Conservation (phyloP, 2,888 invertebrate species). For the Leptothorax acervorum region DNA sequence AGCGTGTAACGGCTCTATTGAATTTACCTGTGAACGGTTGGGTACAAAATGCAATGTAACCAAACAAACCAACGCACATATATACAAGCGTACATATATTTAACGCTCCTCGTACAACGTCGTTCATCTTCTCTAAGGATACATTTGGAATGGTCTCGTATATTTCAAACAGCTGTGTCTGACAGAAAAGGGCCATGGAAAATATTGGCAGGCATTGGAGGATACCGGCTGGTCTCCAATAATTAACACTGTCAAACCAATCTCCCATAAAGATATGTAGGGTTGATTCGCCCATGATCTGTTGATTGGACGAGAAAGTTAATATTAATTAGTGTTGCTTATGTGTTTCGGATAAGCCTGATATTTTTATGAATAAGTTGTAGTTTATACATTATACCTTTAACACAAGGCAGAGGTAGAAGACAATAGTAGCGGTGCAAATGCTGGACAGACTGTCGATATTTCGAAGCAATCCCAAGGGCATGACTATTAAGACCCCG, state of each 20-base stretch:
- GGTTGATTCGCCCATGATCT: conserved; percentile 93
- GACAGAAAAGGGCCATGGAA: conserved; percentile 98
- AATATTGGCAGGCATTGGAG: conserved; percentile 98
- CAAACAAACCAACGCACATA: conserved; percentile 96
- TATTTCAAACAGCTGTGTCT: conserved; percentile 98
- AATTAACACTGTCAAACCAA: conserved; percentile 91
- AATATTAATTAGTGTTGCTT: background rate
- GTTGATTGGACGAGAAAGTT: conserved; percentile 63
- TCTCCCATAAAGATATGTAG: conserved; percentile 91
- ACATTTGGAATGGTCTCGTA: conserved; percentile 96
- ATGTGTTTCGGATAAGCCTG: conserved; percentile 26
- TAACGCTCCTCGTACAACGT: conserved; percentile 94
- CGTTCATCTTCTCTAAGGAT: conserved; percentile 95
- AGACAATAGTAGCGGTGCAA: conserved; percentile 95
- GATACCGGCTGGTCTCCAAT: conserved; percentile 94
- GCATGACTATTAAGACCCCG: conserved; percentile 94
- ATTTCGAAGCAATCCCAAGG: conserved; percentile 94
- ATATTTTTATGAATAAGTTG: conserved; percentile 19
- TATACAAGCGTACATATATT: conserved; percentile 97
- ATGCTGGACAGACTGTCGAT: conserved; percentile 96
- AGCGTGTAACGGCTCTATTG: background rate
- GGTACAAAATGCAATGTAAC: conserved; percentile 95
- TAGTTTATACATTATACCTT: conserved; percentile 88
- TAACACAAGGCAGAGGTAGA: conserved; percentile 95
- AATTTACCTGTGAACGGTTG: conserved; percentile 90